Evolutionary conservation across 1,140 invertebrate species (phyloP), one percentile per base, ranked within the genome.

Genomic region (Drosophila sp.): DNA sequence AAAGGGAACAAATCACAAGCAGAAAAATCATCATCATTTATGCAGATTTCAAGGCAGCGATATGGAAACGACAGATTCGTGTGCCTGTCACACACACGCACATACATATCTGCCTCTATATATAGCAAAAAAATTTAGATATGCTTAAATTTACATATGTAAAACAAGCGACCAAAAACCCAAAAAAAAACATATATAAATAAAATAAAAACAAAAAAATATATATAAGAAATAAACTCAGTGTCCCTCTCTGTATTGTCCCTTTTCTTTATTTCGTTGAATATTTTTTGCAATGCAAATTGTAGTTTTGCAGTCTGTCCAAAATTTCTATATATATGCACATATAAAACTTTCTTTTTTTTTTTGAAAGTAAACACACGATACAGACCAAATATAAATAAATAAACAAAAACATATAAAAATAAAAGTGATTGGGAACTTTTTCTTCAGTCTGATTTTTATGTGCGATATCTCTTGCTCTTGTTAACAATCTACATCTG

Each of bases 391-490:
- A 63, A 62, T 43, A 29, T 43, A 61, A 67, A 56, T n/a, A 40
- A 29, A 27, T 27, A 3, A 41, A 27, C 11, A 36, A 6, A 62
- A 9, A 25, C 2, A 34, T 16, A 69, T 25, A 32, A 84, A 84
- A 86, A 86, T 71, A 81, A 89, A 90, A 86, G 77, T 80, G 86
- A 80, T 89, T 86, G 71, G 70, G 66, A 90, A 86, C 70, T 89
- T 89, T 84, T 89, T 74, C 54, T 54, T 46, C 50, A n/a, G n/a
- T n/a, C 46, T 54, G 75, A 76, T 86, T 81, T 74, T 72, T 66
- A 70, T 48, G 75, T 59, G 40, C 82, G 78, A 80, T 86, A 80
- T 75, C 38, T 70, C 5, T 29, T 11, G 21, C 46, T 40, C 36
- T 0, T 9, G 0, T n/a, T 38, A n/a, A 2, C 36, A n/a, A 9